Base-by-base conservation (phyloP, 2,888 invertebrate genomes). In the Acanthosepion lycidas region DNA sequence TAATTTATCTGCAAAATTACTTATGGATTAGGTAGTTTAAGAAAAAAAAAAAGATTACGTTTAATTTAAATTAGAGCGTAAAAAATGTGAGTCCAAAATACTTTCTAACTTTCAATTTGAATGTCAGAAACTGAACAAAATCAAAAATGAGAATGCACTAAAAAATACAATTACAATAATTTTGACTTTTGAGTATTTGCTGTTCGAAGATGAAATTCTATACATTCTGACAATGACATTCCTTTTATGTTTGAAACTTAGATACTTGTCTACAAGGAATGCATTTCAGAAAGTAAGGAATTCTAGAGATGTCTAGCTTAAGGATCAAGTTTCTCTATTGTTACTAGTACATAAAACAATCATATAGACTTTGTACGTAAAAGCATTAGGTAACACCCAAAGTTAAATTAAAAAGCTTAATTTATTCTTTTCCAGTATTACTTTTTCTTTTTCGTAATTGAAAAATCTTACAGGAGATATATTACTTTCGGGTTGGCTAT, bases 201-300 rank as follows among this genome's bases (percentile, higher is more conserved):
- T 42, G 42, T 78, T 78, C 78, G n/a, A n/a, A 15, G 78, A 78
- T 78, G 78, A 78, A 78, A 78, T 78, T 78, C 78, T n/a, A 78
- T 78, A 78, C 42, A 42, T 42, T 42, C n/a, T 78, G n/a, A 8
- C n/a, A n/a, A n/a, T n/a, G 78, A n/a, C n/a, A 78, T 78, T 78
- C n/a, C 78, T 78, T 78, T 78, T 78, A 78, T 78, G 78, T n/a
- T 78, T n/a, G 78, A 78, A 78, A 78, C 78, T 78, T 78, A n/a
- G 12, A 78, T 78, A n/a, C n/a, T 78, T 78, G n/a, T 59, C 59
- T 59, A 59, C n/a, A 78, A 15, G n/a, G n/a, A 78, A n/a, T 78
- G 78, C n/a, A 78, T 78, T 78, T 78, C 78, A 78, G 78, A 78
- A 33, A 78, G n/a, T 78, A n/a, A n/a, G 78, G 78, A 78, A n/a